These are phyloP conservation scores for Torymus texanus DNA, from an alignment of 2,888 invertebrate species.

Conservation along the genomic window DNA sequence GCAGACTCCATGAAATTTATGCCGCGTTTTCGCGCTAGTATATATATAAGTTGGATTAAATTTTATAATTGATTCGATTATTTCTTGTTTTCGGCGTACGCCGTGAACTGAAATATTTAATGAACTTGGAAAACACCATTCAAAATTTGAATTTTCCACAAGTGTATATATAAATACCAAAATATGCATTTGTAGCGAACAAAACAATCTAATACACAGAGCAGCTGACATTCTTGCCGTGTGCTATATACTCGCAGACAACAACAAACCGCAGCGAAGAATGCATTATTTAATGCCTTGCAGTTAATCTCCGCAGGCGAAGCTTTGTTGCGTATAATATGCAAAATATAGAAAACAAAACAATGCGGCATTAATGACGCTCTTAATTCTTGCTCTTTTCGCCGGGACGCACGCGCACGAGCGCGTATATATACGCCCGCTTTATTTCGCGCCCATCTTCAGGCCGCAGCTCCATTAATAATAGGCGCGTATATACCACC, in stretches of 20 bases:
- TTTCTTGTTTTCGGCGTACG: no score
- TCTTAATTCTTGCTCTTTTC: slow-evolving; percentile 51
- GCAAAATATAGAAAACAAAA: slow-evolving; percentile 52
- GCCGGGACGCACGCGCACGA: background rate
- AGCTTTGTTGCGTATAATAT: slow-evolving; percentile 53
- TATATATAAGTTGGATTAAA: slow-evolving; percentile 3
- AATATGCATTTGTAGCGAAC: background rate
- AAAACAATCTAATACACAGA: background rate
- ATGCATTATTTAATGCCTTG: slow-evolving; percentile 27
- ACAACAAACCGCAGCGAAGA: slow-evolving; percentile 12
- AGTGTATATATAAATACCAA: background rate
- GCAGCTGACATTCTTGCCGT: background rate
- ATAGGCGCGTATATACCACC: slow-evolving; percentile 30
- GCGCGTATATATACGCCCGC: background rate
- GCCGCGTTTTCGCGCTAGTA: background rate
- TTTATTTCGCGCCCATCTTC: slow-evolving; percentile 49
- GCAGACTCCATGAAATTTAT: slow-evolving; percentile 14
- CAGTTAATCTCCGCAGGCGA: slow-evolving; percentile 33
- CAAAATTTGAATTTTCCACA: background rate
- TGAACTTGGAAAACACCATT: no score
- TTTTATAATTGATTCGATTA: slow-evolving; percentile 7
- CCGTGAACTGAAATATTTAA: no score
- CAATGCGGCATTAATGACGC: slow-evolving; percentile 51
- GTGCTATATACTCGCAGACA: no score
- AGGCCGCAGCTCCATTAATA: slow-evolving; percentile 43